Evolutionary conservation across 2,113 vertebrate genomes (phyloP), one percentile per base, ranked within the genome.

Genomic region (Oncorhynchus masou): DNA sequence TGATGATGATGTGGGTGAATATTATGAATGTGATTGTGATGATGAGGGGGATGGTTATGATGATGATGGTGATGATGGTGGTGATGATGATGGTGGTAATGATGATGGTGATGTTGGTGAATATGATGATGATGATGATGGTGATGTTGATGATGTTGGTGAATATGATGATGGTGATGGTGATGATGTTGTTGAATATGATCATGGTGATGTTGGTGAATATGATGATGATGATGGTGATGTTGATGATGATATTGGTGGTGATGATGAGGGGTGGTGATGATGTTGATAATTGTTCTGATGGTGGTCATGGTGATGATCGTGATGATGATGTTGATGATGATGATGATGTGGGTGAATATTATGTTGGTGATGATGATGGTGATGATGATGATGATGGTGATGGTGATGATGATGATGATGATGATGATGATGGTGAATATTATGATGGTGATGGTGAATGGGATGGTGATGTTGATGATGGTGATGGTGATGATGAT

Each of bases 351-450:
- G n/a, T n/a, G n/a, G n/a, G n/a, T n/a, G n/a, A n/a, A n/a, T n/a
- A n/a, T n/a, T n/a, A n/a, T n/a, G n/a, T n/a, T n/a, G n/a, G n/a
- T n/a, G 0, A 0, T 34, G 34, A 7, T 34, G 34, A 7, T 34
- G 6, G 0, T 8, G 6, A 2, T 39, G 1, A 2, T 39, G 0
- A 2, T 39, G 6, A 1, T 39, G 34, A 2, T 39, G 6, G 0
- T 34, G 6, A 0, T 34, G 1, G 0, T 34, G 34, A 1, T 34
- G 6, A 0, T 34, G 1, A 0, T 34, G 6, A 0, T 34, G 34
- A 0, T 34, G 0, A 0, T 34, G 6, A 0, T 39, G 6, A 0
- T 39, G 34, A 0, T 39, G 6, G 0, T 39, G 0, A n/a, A n/a
- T n/a, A n/a, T n/a, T n/a, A 8, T 39, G 34, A 1, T 39, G 34